Evolutionary conservation across 2,888 invertebrate species (phyloP), one percentile per base, ranked within the genome.

Genomic region (Prenolepis imparis): DNA sequence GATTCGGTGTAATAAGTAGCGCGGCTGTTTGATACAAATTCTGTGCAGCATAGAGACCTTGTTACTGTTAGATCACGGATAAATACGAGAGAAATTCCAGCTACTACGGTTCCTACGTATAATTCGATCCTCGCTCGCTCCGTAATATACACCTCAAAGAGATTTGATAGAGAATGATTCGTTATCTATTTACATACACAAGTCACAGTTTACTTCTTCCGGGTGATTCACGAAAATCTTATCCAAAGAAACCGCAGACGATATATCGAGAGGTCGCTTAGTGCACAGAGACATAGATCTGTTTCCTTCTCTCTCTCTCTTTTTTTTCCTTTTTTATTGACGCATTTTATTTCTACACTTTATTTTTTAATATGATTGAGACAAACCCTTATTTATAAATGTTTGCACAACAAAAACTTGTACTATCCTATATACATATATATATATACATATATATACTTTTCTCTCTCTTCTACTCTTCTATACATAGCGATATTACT

Each of bases 401-500:
- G 77, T 74, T 84, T 88, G 73, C 44, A 57, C 80, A 83, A 57
- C 41, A 41, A 64, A 83, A 44, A 63, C 67, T 88, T 87, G 74
- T 86, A 88, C 55, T 81, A 87, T 85, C 86, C 68, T 84, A 70
- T 86, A 81, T 57, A 67, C 70, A 68, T 57, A 24, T 18, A n/a
- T 32, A 24, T 61, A 48, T 75, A 48, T 18, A 48, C 18, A 48
- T 48, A 48, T 48, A 48, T n/a, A 48, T 52, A 44, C 8, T 52
- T 52, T 78, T 28, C n/a, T 88, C n/a, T 88, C 75, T 77, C 77
- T 77, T 82, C 75, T 90, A 82, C 80, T 6, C 48, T 52, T 52
- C 86, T 70, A 82, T 86, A 21, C 9, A 61, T 80, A 87, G 87
- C 87, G 83, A 88, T 91, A 89, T 82, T 87, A 86, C 61, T 84